Evolutionary conservation across 1,140 invertebrate genomes (phyloP).

Genomic region (Protaetia brevitarsis): DNA sequence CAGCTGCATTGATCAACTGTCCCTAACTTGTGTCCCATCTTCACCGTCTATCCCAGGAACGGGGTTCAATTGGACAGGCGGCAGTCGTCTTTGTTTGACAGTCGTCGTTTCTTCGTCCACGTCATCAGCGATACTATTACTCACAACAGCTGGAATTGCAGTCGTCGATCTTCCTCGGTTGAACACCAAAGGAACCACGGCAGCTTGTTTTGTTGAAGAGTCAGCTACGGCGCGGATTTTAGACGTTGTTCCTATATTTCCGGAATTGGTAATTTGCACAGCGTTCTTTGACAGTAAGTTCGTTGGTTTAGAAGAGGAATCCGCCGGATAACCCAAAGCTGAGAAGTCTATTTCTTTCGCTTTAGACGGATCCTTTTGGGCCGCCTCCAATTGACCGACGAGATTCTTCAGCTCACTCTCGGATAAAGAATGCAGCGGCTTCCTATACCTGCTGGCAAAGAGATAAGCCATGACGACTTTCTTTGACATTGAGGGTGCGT

Average conservation of each 20-base stretch:
- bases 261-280: conserved; percentile 40
- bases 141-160: conserved; percentile 30
- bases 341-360: conserved; percentile 40
- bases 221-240: neutral
- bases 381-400: conserved; percentile 42
- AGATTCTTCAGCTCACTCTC: conserved; percentile 30
- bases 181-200: neutral
- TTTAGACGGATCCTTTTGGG: conserved; percentile 42
- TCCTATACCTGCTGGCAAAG: conserved; percentile 27
- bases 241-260: conserved; percentile 34
- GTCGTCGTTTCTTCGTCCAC: conserved; percentile 28
- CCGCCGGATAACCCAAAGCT: conserved; percentile 38
- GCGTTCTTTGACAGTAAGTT: conserved; percentile 32
- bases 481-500: too few relatives aligned
- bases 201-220: neutral
- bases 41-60: conserved; percentile 41
- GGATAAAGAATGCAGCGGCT: conserved; percentile 17
- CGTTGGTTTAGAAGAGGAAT: conserved; percentile 10
- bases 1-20: conserved; percentile 64
- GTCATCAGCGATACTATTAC: conserved; percentile 37
- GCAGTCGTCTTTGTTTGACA: conserved; percentile 28
- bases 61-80: conserved; percentile 42
- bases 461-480: conserved; percentile 1
- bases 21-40: conserved; percentile 51
- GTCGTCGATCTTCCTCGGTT: conserved; percentile 27